Percentiles rank a stretch among this genome's conserved stretches.
Conservation (phyloP, 53 echinoderm and acorn worm species). For the Holothuria leucospilota region DNA sequence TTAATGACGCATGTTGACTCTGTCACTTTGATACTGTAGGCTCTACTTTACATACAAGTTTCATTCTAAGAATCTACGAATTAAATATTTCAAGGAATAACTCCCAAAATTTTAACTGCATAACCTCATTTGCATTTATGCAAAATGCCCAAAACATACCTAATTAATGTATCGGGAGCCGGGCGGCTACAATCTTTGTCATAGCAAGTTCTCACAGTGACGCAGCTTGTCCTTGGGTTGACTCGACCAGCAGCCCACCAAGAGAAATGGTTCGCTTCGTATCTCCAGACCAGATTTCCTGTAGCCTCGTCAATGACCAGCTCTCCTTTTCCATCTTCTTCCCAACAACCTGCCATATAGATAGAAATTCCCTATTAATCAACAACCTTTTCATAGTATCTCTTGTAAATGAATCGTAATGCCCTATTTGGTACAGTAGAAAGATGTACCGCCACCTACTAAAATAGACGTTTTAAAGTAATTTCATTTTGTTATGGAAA, state of each 20-base stretch:
- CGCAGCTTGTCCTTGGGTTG: conserved; percentile 69
- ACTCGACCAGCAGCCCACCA: conserved; percentile 89
- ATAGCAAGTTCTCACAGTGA: conserved; percentile 71
- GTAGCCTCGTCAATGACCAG: conserved; percentile 23
- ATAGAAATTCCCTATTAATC: not conserved
- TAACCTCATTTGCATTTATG: no score
- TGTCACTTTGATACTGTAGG: no score
- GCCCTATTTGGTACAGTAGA: no score
- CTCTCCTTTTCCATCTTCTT: conserved; percentile 47
- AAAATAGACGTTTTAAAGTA: no score
- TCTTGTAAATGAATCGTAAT: no score
- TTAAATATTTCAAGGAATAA: no score
- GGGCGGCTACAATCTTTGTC: conserved; percentile 64
- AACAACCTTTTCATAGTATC: no score
- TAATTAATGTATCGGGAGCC: conserved; percentile 60
- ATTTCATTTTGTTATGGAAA: no score
- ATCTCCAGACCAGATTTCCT: conserved; percentile 70
- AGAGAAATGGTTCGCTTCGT: conserved; percentile 70
- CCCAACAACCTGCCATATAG: conserved; percentile 59
- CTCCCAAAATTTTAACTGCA: not conserved
- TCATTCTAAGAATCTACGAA: no score
- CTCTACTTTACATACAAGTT: no score
- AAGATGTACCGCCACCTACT: no score
- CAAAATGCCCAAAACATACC: conserved; percentile 62
- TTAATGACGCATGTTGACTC: no score